Percentiles rank a stretch among this genome's conserved stretches.
Evolutionary conservation across 2,797 vertebrate genomes (phyloP).

Genomic region (Arnoldichthys spilopterus): DNA sequence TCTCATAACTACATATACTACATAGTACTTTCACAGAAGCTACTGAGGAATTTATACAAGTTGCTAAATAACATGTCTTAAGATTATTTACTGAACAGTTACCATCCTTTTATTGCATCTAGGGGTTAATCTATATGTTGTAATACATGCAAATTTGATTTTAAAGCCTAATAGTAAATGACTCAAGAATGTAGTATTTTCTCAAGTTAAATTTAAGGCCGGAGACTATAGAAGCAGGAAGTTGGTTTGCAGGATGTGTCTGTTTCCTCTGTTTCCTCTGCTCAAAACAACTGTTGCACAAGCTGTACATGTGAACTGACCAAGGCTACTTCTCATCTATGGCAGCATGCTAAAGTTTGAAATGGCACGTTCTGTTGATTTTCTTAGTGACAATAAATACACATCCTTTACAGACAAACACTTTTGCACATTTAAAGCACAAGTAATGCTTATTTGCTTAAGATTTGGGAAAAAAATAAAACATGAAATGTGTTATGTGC

Average conservation of each 20-base stretch:
- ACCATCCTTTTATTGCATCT: background rate
- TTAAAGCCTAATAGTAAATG: background rate
- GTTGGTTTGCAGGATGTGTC: conserved; percentile 80
- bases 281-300: conserved; percentile 74
- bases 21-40: background rate
- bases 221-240: conserved; percentile 73
- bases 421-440: no score
- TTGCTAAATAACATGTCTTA: background rate
- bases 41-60: no score
- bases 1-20: background rate
- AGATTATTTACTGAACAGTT: background rate
- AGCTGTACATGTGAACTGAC: conserved; percentile 49
- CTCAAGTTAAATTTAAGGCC: conserved; percentile 56
- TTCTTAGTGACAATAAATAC: no score
- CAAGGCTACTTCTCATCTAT: background rate
- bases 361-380: no score
- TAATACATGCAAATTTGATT: background rate
- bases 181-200: conserved; percentile 12
- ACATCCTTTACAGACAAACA: no score
- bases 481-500: no score
- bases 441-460: no score
- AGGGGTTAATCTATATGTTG: background rate
- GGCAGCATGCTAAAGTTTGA: no score
- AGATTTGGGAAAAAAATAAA: no score
- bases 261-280: conserved; percentile 79